Base-by-base conservation (phyloP, 2,888 invertebrate species). In the Sphaeridia pumilis region DNA sequence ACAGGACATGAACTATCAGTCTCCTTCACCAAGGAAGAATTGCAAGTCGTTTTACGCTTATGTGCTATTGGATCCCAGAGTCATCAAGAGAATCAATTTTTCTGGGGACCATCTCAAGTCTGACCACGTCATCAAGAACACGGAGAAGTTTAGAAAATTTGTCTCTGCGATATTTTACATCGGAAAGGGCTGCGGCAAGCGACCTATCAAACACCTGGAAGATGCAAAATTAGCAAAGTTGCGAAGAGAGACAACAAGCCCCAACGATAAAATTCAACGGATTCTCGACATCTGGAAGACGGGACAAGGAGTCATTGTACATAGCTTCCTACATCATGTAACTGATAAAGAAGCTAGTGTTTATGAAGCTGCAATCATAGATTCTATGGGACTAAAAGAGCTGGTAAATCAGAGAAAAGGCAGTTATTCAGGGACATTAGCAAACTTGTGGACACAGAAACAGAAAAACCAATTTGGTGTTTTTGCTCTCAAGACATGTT, bases 311-410 rank as follows among this genome's bases (percentile, higher is more conserved):
- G 92, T 97, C 0, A 80, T 95, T 1, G 90, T 92, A 53, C 73
- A 95, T 1, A 88, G 89, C 66, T 78, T 92, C 42, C 95, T 90
- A 69, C 89, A 89, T 66, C 90, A 92, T 70, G 81, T 85, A 1
- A 83, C 88, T 46, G 84, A 90, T 0, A 86, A 83, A 0, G 97
- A 97, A 70, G 95, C 97, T 0, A 88, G 84, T 63, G 90, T 92
- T 0, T 75, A 94, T 58, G 97, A 97, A 71, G 94, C 94, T 0
- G 81, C 87, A 10, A 93, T 97, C 79, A 92, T 97, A 17, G 87
- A 88, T 65, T 87, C 89, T 0, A 70, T 97, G 5, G 84, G 76
- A 10, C 46, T 64, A 2, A 38, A 48, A 4, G 61, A 60, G 34
- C 24, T 64, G 7, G 54, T 58, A 0, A 64, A 64, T 47, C 3